Evolutionary conservation across 23 tunicate species (phyloP).

Genomic region (Trididemnum clinides): DNA sequence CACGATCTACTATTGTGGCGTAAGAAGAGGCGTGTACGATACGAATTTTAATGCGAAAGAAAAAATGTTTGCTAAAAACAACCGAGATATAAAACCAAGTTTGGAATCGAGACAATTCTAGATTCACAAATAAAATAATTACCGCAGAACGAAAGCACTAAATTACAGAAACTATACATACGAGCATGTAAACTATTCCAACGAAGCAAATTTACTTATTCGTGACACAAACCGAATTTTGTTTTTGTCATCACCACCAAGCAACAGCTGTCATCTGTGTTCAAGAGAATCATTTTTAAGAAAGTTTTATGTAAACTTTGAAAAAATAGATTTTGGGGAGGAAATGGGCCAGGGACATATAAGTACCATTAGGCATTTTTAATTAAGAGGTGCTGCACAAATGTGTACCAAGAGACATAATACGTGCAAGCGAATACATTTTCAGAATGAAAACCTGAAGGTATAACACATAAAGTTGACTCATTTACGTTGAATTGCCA

Average conservation of each 20-base stretch:
- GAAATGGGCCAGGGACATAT: slow-evolving; percentile 7
- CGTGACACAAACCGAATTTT: slow-evolving; percentile 20
- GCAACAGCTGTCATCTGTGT: slow-evolving; percentile 8
- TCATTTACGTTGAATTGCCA: slow-evolving; percentile 18
- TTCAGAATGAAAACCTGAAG: slow-evolving; percentile 12
- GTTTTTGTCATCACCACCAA: slow-evolving; percentile 6
- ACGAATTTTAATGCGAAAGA: too few species aligned
- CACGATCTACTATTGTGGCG: too few species aligned
- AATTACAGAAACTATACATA: too few species aligned
- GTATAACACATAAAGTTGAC: neutral
- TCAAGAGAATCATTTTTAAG: slow-evolving; percentile 17
- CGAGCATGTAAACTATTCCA: too few species aligned
- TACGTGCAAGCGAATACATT: slow-evolving; percentile 10
- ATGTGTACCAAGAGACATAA: slow-evolving; percentile 19
- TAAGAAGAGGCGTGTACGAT: too few species aligned
- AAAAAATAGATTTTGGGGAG: slow-evolving; percentile 21
- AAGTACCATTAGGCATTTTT: slow-evolving; percentile 13
- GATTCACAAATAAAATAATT: too few species aligned
- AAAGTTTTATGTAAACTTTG: neutral
- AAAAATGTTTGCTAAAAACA: too few species aligned
- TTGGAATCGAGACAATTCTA: too few species aligned
- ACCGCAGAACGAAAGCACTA: too few species aligned
- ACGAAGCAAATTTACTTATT: too few species aligned
- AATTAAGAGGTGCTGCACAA: slow-evolving; percentile 18
- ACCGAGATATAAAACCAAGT: too few species aligned